These are phyloP conservation scores for Cydia splendana DNA, from an alignment of 1,140 invertebrate species.

Conservation along the genomic window DNA sequence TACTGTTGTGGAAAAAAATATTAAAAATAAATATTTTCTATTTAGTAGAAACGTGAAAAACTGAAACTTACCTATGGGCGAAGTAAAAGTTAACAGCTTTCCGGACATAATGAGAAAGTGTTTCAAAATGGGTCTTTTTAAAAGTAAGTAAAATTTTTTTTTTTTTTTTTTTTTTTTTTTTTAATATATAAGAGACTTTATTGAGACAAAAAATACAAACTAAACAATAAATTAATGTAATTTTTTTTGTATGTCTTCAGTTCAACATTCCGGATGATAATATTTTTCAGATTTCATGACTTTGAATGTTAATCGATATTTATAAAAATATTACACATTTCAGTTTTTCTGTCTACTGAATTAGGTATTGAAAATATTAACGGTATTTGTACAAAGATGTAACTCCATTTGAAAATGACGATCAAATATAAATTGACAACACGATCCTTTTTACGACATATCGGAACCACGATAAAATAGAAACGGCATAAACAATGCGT, in stretches of 20 bases:
- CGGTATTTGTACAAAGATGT: no score
- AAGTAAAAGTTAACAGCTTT: conserved; percentile 57
- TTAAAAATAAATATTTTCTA: background rate
- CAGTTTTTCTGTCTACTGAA: no score
- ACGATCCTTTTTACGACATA: background rate
- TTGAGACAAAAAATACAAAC: no score
- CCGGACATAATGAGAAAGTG: conserved; percentile 70
- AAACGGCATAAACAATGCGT: background rate
- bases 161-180: no score
- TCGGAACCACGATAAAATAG: background rate
- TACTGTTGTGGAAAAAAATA: background rate
- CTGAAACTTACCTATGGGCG: conserved; percentile 49
- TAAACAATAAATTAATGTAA: no score
- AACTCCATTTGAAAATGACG: no score
- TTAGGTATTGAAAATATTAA: no score
- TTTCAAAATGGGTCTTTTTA: conserved; percentile 73
- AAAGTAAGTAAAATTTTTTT: conserved; percentile 72
- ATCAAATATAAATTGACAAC: background rate
- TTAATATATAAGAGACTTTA: no score
- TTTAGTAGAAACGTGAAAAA: conserved; percentile 5
- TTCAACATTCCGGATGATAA: background rate
- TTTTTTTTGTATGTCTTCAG: background rate
- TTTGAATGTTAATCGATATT: background rate
- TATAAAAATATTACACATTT: background rate
- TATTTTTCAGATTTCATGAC: background rate